Conservation (phyloP, 2,888 invertebrate species). For the Aphrophora alni region DNA sequence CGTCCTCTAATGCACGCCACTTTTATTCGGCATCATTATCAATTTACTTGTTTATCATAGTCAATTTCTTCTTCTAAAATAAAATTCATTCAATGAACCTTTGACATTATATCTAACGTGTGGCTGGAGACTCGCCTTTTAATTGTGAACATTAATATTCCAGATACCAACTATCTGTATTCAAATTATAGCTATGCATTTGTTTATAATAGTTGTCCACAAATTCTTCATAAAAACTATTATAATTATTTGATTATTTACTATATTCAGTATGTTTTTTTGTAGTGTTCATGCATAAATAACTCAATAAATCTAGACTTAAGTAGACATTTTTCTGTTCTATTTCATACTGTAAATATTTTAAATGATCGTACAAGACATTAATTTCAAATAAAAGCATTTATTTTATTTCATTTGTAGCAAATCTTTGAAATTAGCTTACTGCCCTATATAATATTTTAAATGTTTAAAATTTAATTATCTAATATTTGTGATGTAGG, state of each 20-base stretch:
- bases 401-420: background rate
- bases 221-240: too few relatives aligned
- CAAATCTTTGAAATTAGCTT: background rate
- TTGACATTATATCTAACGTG: background rate
- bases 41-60: background rate
- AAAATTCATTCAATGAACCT: background rate
- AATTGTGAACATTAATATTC: background rate
- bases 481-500: background rate
- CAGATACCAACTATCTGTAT: background rate
- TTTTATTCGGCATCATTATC: background rate
- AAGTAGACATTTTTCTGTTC: background rate
- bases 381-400: background rate
- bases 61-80: background rate
- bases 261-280: background rate
- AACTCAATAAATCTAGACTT: background rate
- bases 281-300: background rate
- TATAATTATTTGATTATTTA: background rate
- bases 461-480: background rate
- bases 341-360: background rate
- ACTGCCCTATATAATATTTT: background rate
- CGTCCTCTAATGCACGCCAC: background rate
- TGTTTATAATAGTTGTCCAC: too few relatives aligned
- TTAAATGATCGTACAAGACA: background rate
- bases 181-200: background rate
- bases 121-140: background rate